Evolutionary conservation across 2,888 invertebrate species (phyloP).

Genomic region (Ophion costatus): DNA sequence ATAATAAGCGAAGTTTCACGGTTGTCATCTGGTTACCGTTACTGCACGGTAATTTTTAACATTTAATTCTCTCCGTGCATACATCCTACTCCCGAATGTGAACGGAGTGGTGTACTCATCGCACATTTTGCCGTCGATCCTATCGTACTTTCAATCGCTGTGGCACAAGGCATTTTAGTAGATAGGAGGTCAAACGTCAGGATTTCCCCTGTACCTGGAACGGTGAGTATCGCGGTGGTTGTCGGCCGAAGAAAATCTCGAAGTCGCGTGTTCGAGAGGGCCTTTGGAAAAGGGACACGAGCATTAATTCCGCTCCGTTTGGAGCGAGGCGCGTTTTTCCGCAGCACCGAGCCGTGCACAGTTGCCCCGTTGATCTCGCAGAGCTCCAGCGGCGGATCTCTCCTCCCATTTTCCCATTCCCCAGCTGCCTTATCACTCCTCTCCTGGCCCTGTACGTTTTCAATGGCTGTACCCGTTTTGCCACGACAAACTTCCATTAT

Average conservation of each 20-base stretch:
- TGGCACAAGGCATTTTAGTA: conserved; percentile 31
- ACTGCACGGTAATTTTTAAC: too few species aligned
- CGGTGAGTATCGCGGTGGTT: conserved; percentile 24
- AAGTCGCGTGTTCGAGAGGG: conserved; percentile 11
- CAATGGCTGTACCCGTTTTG: neutral
- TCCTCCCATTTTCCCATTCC: neutral
- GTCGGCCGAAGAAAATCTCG: conserved; percentile 29
- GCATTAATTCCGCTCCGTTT: conserved; percentile 44
- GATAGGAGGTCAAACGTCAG: conserved; percentile 69
- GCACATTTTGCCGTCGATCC: conserved; percentile 1
- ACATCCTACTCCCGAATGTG: neutral
- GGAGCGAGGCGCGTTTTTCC: conserved; percentile 47
- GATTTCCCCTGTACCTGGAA: conserved; percentile 64
- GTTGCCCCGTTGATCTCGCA: conserved; percentile 19
- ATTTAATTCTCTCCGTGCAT: too few species aligned
- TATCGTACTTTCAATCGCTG: neutral
- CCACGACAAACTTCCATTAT: conserved; percentile 52
- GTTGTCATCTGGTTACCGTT: too few species aligned
- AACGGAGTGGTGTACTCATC: neutral
- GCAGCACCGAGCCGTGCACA: conserved; percentile 49
- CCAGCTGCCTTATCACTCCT: neutral
- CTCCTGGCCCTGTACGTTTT: neutral
- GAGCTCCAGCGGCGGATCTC: conserved; percentile 9
- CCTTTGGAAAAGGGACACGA: conserved; percentile 49
- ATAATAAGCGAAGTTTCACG: too few species aligned